phyloP scores from a whole-genome alignment of 2,888 invertebrate species.

The Melanophora roralis region DNA sequence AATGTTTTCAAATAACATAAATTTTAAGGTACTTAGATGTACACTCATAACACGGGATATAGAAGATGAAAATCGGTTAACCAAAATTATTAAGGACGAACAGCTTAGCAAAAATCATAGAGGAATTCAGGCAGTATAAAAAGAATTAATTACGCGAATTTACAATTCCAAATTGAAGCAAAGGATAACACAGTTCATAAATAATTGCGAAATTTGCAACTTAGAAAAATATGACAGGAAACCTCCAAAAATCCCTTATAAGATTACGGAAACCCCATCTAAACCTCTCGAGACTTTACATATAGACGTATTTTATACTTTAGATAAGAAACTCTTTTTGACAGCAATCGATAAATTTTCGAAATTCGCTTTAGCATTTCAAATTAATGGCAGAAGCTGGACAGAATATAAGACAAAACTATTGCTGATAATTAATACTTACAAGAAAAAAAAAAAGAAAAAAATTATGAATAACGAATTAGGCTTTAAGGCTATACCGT shows the following conservation, averaged over 20 bases:
- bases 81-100: slow-evolving; percentile 9
- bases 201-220: too few relatives aligned
- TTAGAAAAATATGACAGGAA: slow-evolving; percentile 29
- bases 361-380: too few relatives aligned
- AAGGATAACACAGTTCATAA: slow-evolving; percentile 56
- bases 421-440: not conserved
- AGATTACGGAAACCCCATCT: slow-evolving; percentile 65
- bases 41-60: slow-evolving; percentile 15
- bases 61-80: too few relatives aligned
- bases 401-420: slow-evolving; percentile 49
- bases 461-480: too few relatives aligned
- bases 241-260: slow-evolving; percentile 51
- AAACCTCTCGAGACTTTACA: too few relatives aligned
- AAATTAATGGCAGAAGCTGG: slow-evolving; percentile 29
- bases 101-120: slow-evolving; percentile 5
- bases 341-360: too few relatives aligned
- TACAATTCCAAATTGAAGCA: slow-evolving; percentile 56
- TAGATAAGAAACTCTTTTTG: too few relatives aligned
- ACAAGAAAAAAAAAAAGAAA: slow-evolving; percentile 42
- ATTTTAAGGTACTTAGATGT: too few relatives aligned
- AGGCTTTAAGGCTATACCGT: slow-evolving; percentile 57
- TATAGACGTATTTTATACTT: slow-evolving; percentile 14
- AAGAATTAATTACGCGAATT: slow-evolving; percentile 11
- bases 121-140: not conserved
- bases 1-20: not conserved